Base-by-base conservation (phyloP, 2,113 vertebrate species). In the Anarrhichthys ocellatus region DNA sequence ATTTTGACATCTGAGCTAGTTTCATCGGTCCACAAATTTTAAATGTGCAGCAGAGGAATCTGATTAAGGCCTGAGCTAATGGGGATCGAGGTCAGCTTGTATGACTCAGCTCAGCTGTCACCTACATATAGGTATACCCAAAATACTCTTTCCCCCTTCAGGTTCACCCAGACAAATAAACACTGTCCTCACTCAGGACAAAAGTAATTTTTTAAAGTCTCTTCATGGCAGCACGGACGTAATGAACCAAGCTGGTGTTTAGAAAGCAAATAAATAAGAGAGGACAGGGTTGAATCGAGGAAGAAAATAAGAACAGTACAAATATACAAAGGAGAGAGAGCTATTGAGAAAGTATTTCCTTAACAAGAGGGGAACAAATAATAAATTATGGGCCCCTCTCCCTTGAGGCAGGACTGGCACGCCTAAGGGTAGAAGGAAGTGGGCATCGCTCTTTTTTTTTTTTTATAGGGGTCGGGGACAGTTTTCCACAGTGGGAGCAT, bases 211-310 rank as follows among this genome's bases (percentile, higher is more conserved):
- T 94, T 93, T 91, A 91, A 83, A 76, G 81, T 90, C 88, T 88
- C 79, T 87, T 92, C 75, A 34, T 81, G 87, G 78, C 91, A 86
- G 89, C 63, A 85, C 85, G 65, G 84, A 90, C 78, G 48, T 87
- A 73, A 59, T 79, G 59, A 82, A 86, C 85, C 64, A 67, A 83
- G 81, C 76, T 80, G 80, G 64, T 95, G 92, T 95, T 95, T 93
- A 88, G 89, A 95, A 88, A 93, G 89, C 92, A 95, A 95, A 95
- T 94, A 95, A 96, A 95, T 92, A 95, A 84, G 65, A 89, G 88
- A 74, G 78, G 86, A 90, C 72, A 18, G 84, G 91, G 62, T 80
- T 80, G 88, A 92, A 90, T 91, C 80, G 86, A 88, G 87, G 94
- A 90, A 89, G 90, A 94, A 92, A 92, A 93, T 92, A 93, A 91